phyloP scores from a whole-genome alignment of 2,888 invertebrate genomes.

The Amphipoea lucens region DNA sequence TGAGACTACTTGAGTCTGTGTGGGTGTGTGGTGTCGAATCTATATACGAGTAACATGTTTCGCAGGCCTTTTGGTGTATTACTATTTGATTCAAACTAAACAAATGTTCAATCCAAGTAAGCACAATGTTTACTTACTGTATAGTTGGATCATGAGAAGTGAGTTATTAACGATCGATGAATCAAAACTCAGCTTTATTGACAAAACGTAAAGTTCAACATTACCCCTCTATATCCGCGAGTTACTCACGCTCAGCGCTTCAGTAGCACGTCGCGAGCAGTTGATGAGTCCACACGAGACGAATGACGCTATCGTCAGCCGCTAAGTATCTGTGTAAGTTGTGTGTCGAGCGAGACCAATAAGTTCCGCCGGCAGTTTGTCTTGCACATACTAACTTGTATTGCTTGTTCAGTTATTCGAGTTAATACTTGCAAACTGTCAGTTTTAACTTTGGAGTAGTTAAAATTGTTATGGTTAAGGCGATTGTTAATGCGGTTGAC shows the following conservation, averaged over 20 bases:
- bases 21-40: neutral
- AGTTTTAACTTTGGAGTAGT: neutral
- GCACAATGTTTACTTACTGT: neutral
- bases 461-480: neutral
- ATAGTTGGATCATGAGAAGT: neutral
- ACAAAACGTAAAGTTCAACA: conserved; percentile 3
- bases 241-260: conserved; percentile 9
- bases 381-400: neutral
- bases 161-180: neutral
- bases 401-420: neutral
- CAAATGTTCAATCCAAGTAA: neutral
- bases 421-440: neutral
- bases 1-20: neutral
- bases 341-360: conserved; percentile 3
- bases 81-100: neutral
- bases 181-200: neutral
- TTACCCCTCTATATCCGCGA: neutral
- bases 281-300: neutral
- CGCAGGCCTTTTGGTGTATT: neutral
- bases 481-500: neutral
- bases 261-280: neutral
- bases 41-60: too few relatives aligned
- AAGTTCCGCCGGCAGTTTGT: conserved; percentile 20
- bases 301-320: neutral
- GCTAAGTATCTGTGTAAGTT: neutral